Evolutionary conservation across 2,888 invertebrate genomes (phyloP).

Genomic region (Allacma fusca): DNA sequence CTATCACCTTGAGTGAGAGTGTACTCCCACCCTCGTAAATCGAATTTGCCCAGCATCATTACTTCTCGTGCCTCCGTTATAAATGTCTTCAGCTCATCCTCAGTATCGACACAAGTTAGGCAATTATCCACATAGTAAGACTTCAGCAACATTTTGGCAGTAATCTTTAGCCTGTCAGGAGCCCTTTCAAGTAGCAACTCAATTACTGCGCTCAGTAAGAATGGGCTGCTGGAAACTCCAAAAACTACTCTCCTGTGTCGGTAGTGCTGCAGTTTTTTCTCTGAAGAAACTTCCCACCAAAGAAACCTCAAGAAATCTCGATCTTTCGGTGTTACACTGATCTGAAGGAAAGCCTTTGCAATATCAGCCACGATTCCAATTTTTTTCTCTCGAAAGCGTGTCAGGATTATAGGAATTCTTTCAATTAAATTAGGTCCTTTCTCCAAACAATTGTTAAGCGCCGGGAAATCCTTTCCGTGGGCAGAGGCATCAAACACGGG

Average conservation of each 20-base stretch:
- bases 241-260: slow-evolving; percentile 60
- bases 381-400: slow-evolving; percentile 20
- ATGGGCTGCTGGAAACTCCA: slow-evolving; percentile 42
- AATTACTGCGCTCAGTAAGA: not conserved
- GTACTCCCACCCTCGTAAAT: not conserved
- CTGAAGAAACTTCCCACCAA: slow-evolving; percentile 49
- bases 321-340: slow-evolving; percentile 56
- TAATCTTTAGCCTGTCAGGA: no score
- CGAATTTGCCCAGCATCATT: no score
- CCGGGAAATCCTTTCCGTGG: slow-evolving; percentile 25
- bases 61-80: no score
- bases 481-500: slow-evolving; percentile 20
- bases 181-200: not conserved
- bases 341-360: slow-evolving; percentile 62
- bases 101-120: no score
- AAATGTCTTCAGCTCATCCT: no score
- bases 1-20: not conserved
- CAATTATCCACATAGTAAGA: no score
- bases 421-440: slow-evolving; percentile 44
- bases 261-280: slow-evolving; percentile 34
- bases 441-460: slow-evolving; percentile 50
- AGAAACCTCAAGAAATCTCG: slow-evolving; percentile 61
- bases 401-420: slow-evolving; percentile 36
- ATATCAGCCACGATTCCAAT: slow-evolving; percentile 60
- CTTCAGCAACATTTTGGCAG: no score